A percentile compares a stretch with the other conserved stretches of the same genome.
These are phyloP conservation scores for Geopemphigus sp. DNA, from an alignment of 1,140 invertebrate species.

Conservation along the genomic window DNA sequence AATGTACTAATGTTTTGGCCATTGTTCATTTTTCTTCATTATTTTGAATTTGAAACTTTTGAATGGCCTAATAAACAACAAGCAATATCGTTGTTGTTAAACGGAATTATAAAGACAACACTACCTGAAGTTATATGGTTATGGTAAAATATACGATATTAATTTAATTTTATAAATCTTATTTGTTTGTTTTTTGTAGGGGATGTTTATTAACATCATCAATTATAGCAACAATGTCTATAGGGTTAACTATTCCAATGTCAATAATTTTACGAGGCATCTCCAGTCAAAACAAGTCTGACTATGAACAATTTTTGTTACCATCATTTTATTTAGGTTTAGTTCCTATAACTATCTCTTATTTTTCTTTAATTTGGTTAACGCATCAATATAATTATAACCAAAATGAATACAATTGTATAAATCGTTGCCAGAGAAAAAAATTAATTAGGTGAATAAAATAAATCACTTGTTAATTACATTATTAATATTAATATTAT, in stretches of 20 bases:
- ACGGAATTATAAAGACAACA: constrained; percentile 84
- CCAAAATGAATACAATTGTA: constrained; percentile 36
- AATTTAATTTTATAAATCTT: background rate
- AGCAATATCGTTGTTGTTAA: constrained; percentile 73
- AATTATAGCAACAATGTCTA: constrained; percentile 47
- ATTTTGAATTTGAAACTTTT: constrained; percentile 73
- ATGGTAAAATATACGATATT: constrained; percentile 63
- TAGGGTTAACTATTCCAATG: constrained; percentile 41
- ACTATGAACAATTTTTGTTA: constrained; percentile 22
- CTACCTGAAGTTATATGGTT: constrained; percentile 84
- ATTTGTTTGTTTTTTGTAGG: constrained; percentile 14
- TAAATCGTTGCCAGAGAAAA: constrained; percentile 30
- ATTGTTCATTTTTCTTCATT: constrained; percentile 79
- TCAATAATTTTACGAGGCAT: constrained; percentile 8
- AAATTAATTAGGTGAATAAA: constrained; percentile 34
- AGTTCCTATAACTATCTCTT: constrained; percentile 40
- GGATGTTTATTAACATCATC: constrained; percentile 44
- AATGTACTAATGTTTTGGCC: constrained; percentile 81
- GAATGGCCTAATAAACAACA: constrained; percentile 77
- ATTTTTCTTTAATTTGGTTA: constrained; percentile 39
- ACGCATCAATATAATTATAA: constrained; percentile 38
- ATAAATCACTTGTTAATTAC: background rate
- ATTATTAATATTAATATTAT: constrained; percentile 18
- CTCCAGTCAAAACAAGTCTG: constrained; percentile 42
- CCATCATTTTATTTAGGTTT: constrained; percentile 48